These are phyloP conservation scores for Rhabdophis nuchalis DNA, from an alignment of 2,797 vertebrate genomes.

Conservation along the genomic window DNA sequence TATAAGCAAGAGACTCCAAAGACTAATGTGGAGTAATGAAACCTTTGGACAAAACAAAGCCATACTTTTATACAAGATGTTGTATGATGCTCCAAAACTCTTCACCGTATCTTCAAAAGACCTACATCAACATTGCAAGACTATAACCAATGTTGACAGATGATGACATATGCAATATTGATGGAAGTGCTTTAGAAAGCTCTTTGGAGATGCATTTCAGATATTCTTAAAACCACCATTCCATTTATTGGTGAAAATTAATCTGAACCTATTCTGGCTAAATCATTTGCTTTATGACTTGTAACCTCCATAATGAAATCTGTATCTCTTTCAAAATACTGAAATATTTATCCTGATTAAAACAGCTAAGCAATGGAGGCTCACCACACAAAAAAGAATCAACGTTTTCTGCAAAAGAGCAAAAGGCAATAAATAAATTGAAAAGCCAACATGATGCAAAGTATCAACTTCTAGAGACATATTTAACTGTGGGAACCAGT, in stretches of 20 bases:
- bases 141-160: not conserved
- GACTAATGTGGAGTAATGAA: not conserved
- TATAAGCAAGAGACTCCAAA: not conserved
- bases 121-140: not conserved
- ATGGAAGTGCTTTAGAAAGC: not conserved
- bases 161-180: not conserved
- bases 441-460: not conserved
- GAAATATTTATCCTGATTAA: not conserved
- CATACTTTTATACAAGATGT: not conserved
- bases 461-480: not conserved
- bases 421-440: not conserved
- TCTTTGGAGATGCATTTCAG: not conserved
- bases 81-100: not conserved
- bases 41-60: not conserved
- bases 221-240: not conserved
- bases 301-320: not conserved
- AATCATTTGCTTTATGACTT: not conserved
- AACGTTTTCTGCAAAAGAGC: not conserved
- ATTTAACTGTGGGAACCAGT: not conserved
- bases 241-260: not conserved
- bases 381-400: not conserved
- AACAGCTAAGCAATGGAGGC: not conserved
- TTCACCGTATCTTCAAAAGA: not conserved
- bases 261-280: not conserved
- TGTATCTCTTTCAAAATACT: not conserved